phyloP scores from a whole-genome alignment of 2,888 invertebrate species.

The Autographa pulchrina region DNA sequence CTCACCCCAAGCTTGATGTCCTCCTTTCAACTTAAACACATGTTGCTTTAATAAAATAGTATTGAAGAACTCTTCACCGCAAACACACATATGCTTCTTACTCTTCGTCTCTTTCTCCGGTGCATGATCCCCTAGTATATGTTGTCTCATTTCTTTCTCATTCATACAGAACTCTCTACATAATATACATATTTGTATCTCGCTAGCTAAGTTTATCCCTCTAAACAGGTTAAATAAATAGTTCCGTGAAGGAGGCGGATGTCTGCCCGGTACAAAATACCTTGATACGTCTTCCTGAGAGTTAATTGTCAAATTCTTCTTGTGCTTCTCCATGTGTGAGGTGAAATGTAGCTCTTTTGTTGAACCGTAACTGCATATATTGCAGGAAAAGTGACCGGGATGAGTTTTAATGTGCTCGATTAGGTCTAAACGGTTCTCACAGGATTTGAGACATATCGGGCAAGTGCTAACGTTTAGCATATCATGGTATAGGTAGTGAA shows the following conservation, averaged over 20 bases:
- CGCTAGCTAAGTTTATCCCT: slow-evolving; percentile 60
- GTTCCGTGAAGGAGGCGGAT: slow-evolving; percentile 8
- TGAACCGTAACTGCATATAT: slow-evolving; percentile 63
- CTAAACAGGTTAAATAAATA: slow-evolving; percentile 52
- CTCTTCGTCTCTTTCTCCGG: background rate
- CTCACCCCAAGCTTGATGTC: slow-evolving; percentile 54
- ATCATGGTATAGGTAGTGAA: slow-evolving; percentile 68
- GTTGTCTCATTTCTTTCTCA: slow-evolving; percentile 48
- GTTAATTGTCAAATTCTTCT: rapidly evolving
- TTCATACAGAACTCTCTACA: slow-evolving; percentile 71
- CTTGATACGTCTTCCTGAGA: background rate
- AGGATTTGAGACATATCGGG: slow-evolving; percentile 68
- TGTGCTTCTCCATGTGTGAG: slow-evolving; percentile 63
- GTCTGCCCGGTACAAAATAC: slow-evolving; percentile 42
- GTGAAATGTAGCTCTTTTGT: slow-evolving; percentile 53
- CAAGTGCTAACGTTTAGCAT: slow-evolving; percentile 65
- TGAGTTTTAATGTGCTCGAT: slow-evolving; percentile 65
- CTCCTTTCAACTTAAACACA: slow-evolving; percentile 65
- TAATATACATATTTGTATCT: slow-evolving; percentile 68
- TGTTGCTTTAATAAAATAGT: slow-evolving; percentile 75
- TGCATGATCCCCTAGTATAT: slow-evolving; percentile 63
- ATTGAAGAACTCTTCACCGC: slow-evolving; percentile 71
- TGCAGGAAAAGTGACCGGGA: slow-evolving; percentile 61
- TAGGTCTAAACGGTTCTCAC: slow-evolving; percentile 39
- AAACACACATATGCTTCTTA: slow-evolving; percentile 61